Percentiles rank a stretch among this genome's conserved stretches.
These are phyloP conservation scores for Semotilus atromaculatus DNA, from an alignment of 2,797 vertebrate species.

Conservation along the genomic window DNA sequence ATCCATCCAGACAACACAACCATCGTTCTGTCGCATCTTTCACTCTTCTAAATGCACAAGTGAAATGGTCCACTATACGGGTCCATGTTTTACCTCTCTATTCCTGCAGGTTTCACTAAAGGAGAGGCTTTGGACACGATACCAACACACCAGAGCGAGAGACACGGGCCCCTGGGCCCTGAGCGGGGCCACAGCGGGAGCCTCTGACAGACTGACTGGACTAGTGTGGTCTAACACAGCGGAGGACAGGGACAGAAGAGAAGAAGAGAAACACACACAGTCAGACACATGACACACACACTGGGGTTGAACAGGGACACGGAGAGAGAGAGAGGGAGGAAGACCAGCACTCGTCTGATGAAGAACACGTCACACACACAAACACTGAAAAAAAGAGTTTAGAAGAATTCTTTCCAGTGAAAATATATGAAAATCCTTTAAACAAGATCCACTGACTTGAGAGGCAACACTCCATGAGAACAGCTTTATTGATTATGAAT, in stretches of 20 bases:
- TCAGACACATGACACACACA: conserved; percentile 13
- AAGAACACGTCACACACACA: neutral
- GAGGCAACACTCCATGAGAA: neutral
- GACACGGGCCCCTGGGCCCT: conserved; percentile 70
- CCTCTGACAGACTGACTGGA: conserved; percentile 73
- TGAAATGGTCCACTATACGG: neutral
- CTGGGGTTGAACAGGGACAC: neutral
- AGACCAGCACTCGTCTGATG: neutral
- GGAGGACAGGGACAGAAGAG: neutral
- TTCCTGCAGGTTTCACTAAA: conserved; percentile 77
- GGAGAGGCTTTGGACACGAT: conserved; percentile 73
- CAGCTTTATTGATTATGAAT: neutral
- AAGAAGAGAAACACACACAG: conserved; percentile 21
- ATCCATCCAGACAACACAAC: too few species aligned
- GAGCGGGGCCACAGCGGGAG: conserved; percentile 70
- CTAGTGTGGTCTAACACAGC: conserved; percentile 71
- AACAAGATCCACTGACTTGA: neutral
- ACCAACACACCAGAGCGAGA: conserved; percentile 75
- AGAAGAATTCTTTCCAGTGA: too few species aligned
- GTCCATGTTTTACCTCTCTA: conserved; percentile 71
- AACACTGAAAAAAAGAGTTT: neutral
- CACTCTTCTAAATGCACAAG: neutral
- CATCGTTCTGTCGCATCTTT: neutral
- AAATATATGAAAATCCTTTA: neutral
- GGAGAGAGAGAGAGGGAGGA: neutral